These are phyloP conservation scores for Lagenorhynchus albirostris DNA, from an alignment of 2,113 vertebrate species.

Conservation along the genomic window DNA sequence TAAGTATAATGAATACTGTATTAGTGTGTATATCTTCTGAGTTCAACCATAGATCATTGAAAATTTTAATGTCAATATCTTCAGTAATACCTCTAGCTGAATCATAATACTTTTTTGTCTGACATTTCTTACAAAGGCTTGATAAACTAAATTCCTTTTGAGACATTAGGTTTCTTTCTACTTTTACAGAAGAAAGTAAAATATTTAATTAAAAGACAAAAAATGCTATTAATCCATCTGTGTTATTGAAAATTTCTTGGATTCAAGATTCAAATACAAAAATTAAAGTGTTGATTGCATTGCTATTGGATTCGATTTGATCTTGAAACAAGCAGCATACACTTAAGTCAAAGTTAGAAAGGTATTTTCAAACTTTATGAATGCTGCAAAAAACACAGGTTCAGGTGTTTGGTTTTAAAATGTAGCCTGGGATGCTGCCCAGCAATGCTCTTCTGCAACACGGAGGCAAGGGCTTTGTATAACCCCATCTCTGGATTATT, in stretches of 20 bases:
- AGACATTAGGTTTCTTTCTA: not conserved
- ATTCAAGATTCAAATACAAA: slow-evolving; percentile 19
- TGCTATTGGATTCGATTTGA: not conserved
- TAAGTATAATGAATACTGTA: not conserved
- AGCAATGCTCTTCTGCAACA: not conserved
- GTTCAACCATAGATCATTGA: not conserved
- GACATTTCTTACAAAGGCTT: not conserved
- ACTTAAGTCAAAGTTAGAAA: not conserved
- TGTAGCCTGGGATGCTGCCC: not conserved
- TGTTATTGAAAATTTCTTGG: not conserved
- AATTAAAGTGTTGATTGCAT: not conserved
- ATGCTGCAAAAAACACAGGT: not conserved
- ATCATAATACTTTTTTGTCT: not conserved
- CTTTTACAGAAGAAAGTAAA: slow-evolving; percentile 14
- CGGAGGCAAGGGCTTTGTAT: not conserved
- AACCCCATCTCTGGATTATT: not conserved
- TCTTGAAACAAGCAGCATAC: not conserved
- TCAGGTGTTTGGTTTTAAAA: not conserved
- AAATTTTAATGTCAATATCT: not conserved
- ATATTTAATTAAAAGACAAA: not conserved
- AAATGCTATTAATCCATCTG: not conserved
- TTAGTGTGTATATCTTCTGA: not conserved
- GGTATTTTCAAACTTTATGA: not conserved
- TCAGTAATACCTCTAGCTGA: not conserved
- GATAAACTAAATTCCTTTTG: not conserved